Conservation (phyloP, 2,797 vertebrate genomes). For the Lycodopsis pacificus region DNA sequence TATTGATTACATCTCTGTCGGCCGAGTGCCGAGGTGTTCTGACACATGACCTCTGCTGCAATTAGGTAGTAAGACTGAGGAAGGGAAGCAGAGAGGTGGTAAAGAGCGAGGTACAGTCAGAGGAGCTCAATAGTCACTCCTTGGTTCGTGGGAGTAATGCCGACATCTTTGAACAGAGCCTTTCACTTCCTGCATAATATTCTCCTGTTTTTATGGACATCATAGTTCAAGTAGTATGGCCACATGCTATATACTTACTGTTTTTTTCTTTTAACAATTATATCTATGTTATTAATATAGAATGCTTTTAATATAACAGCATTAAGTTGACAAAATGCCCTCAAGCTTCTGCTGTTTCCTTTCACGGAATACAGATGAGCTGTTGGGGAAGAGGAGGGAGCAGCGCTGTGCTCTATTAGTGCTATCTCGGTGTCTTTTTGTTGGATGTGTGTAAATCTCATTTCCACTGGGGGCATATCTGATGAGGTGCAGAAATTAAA, state of each 20-base stretch:
- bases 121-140: background rate
- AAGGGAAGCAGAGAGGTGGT: background rate
- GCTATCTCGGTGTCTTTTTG: slow-evolving; percentile 54
- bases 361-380: slow-evolving; percentile 56
- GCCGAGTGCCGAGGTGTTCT: slow-evolving; percentile 5
- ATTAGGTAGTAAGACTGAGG: background rate
- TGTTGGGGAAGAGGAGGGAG: slow-evolving; percentile 22
- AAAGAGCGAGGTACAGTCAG: background rate
- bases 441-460: slow-evolving; percentile 62
- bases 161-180: background rate
- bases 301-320: slow-evolving; percentile 20
- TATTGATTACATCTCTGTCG: slow-evolving; percentile 27
- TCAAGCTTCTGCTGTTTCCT: slow-evolving; percentile 34
- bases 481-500: slow-evolving; percentile 54
- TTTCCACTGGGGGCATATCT: slow-evolving; percentile 58
- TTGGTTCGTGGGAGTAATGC: background rate
- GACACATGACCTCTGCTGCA: slow-evolving; percentile 18
- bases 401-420: slow-evolving; percentile 44
- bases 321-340: slow-evolving; percentile 33
- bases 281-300: slow-evolving; percentile 1
- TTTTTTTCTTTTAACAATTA: background rate
- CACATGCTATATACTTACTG: background rate
- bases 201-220: background rate
- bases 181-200: background rate
- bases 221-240: background rate